Conservation (phyloP, 2,888 invertebrate genomes). For the Drosophila neonasuta region DNA sequence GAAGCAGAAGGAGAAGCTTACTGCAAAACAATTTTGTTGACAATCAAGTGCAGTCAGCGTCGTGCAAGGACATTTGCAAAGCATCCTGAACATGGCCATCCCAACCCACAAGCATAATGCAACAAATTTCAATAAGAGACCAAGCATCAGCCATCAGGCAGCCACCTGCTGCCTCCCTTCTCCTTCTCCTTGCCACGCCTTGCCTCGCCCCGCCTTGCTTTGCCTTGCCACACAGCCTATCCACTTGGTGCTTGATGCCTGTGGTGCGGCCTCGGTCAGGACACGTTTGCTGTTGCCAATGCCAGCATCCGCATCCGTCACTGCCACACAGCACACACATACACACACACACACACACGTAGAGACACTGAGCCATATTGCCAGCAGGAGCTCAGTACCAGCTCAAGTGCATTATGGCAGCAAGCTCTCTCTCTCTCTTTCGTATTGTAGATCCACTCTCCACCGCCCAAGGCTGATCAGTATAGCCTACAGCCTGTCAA, state of each 20-base stretch:
- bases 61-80: slow-evolving; percentile 61
- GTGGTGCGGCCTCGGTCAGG: slow-evolving; percentile 62
- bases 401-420: slow-evolving; percentile 52
- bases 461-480: slow-evolving; percentile 54
- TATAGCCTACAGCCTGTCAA: slow-evolving; percentile 49
- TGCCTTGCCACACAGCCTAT: slow-evolving; percentile 1
- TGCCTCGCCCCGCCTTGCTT: slow-evolving; percentile 2
- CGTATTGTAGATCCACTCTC: slow-evolving; percentile 30
- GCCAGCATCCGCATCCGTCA: slow-evolving; percentile 56
- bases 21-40: slow-evolving; percentile 74
- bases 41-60: slow-evolving; percentile 71
- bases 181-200: background rate
- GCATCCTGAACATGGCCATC: slow-evolving; percentile 41
- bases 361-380: slow-evolving; percentile 1
- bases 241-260: slow-evolving; percentile 44
- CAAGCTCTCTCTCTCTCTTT: slow-evolving; percentile 15
- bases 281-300: slow-evolving; percentile 55
- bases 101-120: slow-evolving; percentile 63
- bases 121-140: slow-evolving; percentile 74
- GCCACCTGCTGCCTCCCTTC: slow-evolving; percentile 29
- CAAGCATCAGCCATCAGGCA: slow-evolving; percentile 29
- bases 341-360: background rate
- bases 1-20: slow-evolving; percentile 29
- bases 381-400: slow-evolving; percentile 42
- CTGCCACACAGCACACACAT: slow-evolving; percentile 27